Evolutionary conservation across 2,888 invertebrate genomes (phyloP).

Genomic region (Cloeon dipterum): DNA sequence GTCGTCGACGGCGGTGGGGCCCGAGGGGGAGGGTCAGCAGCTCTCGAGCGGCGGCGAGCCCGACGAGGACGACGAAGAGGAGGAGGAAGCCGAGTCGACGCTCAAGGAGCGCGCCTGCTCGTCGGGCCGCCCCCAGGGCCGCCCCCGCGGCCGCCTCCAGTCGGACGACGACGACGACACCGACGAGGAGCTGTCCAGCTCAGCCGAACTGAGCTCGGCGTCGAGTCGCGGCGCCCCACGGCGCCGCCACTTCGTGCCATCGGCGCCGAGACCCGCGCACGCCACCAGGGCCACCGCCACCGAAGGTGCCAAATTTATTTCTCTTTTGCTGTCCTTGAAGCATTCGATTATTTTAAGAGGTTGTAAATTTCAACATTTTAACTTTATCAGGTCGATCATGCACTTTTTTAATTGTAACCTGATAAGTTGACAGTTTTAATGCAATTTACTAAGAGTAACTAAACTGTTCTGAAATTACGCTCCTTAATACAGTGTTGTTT

Average conservation of each 20-base stretch:
- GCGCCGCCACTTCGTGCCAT: not conserved
- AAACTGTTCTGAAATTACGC: too few species aligned
- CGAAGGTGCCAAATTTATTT: too few species aligned
- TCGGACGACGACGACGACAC: slow-evolving; percentile 2
- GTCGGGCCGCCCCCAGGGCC: not conserved
- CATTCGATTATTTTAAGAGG: too few species aligned
- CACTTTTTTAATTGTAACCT: too few species aligned
- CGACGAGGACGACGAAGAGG: slow-evolving; percentile 11
- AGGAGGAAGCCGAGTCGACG: slow-evolving; percentile 23
- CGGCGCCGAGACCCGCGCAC: not conserved
- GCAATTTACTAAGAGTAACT: too few species aligned
- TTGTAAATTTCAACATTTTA: too few species aligned
- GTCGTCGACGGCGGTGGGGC: slow-evolving; percentile 10
- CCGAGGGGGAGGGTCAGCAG: slow-evolving; percentile 6
- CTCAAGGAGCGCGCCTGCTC: slow-evolving; percentile 18
- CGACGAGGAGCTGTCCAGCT: not conserved
- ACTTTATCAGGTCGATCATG: too few species aligned
- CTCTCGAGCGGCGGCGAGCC: slow-evolving; percentile 3
- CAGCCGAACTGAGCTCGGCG: not conserved
- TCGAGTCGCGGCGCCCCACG: not conserved
- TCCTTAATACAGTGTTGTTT: too few species aligned
- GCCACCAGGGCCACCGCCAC: not conserved
- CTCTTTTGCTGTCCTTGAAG: too few species aligned
- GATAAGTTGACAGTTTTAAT: too few species aligned
- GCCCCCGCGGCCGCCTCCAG: slow-evolving; percentile 1